Conservation (phyloP, 1,140 invertebrate genomes). For the Meloidogyne floridensis region DNA sequence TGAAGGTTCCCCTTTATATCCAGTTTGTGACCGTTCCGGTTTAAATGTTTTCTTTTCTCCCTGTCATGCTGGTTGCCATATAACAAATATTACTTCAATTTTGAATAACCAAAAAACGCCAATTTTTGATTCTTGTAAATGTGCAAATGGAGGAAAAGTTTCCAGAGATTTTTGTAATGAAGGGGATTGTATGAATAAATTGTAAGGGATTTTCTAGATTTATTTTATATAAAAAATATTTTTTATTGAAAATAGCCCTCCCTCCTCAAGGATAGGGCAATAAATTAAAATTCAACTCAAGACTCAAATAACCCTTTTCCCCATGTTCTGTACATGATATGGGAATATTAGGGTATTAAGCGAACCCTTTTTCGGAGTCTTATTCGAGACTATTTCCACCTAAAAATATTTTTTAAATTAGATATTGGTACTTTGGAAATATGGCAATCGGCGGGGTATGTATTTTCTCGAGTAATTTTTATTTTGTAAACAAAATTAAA, state of each 20-base stretch:
- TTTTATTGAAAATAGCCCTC: no score
- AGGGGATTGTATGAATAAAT: constrained; percentile 53
- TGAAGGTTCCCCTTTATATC: constrained; percentile 57
- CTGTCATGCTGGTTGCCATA: constrained; percentile 62
- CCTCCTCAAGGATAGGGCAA: no score
- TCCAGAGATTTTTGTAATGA: constrained; percentile 59
- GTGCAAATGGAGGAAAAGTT: constrained; percentile 26
- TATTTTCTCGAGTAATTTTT: not conserved
- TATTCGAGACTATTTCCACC: not conserved
- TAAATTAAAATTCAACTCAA: no score
- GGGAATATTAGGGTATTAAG: no score
- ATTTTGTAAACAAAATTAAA: not conserved
- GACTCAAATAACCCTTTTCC: no score
- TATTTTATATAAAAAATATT: no score
- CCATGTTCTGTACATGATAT: no score
- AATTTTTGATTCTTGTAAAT: constrained; percentile 40
- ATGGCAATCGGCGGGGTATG: constrained; percentile 49
- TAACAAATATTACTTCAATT: constrained; percentile 39
- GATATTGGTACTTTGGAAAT: constrained; percentile 46
- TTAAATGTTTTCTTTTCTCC: constrained; percentile 56
- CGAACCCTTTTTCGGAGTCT: no score
- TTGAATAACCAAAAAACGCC: constrained; percentile 43
- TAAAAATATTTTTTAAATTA: constrained; percentile 8
- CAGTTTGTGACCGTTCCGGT: constrained; percentile 58
- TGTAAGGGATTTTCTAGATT: constrained; percentile 11